Base-by-base conservation (phyloP, 2,113 vertebrate genomes). In the Nipponia nippon region DNA sequence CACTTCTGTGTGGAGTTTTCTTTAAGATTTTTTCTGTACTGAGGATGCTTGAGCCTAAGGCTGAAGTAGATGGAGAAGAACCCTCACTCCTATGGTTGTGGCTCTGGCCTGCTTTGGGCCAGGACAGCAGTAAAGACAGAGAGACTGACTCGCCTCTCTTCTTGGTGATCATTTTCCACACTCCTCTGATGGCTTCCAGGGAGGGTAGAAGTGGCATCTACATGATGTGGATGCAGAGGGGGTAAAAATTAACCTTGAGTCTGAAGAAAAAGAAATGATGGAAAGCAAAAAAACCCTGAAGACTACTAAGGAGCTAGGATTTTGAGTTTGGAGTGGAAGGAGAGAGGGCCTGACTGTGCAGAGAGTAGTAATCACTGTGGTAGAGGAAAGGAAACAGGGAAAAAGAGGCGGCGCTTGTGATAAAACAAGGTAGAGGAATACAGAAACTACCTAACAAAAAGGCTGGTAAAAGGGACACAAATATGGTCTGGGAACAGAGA, bases 151-250 rank as follows among this genome's bases (percentile, higher is more conserved):
- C 0, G 3, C 27, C 1, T 6, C 17, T 79, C 7, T 58, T 90
- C 69, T n/a, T 61, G 40, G 18, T 73, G 22, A 72, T 69, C 9
- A 13, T 49, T 90, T 92, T 67, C n/a, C 49, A 93, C 17, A 52
- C 13, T 88, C 17, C n/a, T 75, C 26, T 69, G 67, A 27, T 49
- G 72, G 32, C 44, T 94, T 49, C 36, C 36, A 62, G 53, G 47
- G 34, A 88, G 32, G 0, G 0, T n/a, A 20, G 32, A 5, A 70
- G 29, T 30, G 3, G 25, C 0, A 0, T 56, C 53, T 89, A 27
- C 6, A 44, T 32, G 5, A 66, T 66, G 38, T 81, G 27, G 36
- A 75, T 53, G n/a, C 73, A 84, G 46, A 58, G 13, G 8, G 27
- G 25, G 5, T 9, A 81, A 87, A 90, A 94, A 62, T 58, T 66